Evolutionary conservation across 1,140 invertebrate genomes (phyloP), one percentile per base, ranked within the genome.

Genomic region (Cydia strobilella): DNA sequence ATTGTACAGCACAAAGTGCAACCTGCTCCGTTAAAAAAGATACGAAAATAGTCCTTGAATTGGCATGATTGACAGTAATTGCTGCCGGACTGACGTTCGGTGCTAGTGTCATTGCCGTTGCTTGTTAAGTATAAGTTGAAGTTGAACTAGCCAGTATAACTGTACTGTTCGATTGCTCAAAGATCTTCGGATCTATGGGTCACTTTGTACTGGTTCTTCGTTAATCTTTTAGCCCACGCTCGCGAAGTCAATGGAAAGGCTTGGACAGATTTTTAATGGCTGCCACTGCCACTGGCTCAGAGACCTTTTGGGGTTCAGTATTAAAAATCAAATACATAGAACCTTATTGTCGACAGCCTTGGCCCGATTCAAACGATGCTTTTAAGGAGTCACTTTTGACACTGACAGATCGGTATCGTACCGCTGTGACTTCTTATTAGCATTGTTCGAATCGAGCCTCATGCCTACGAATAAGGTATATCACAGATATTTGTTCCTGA

Each of bases 11-110:
- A 31, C 62, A 25, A 63, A 63, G 62, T 25, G 62, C 62, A 63
- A 63, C 18, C 18, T 18, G 7, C 62, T 23, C 45, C 45, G 10
- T 63, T 25, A 63, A 63, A 63, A 77, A 71, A 75, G 71, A 72
- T 74, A 78, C 63, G 63, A 69, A 76, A 66, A 74, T 72, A 79
- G 35, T 39, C 69, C 69, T 62, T 75, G 74, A 75, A 75, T 20
- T 74, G 31, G 48, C 31, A 62, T 77, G 76, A 81, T 78, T 75
- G 77, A 81, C 80, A 81, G 76, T 81, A 79, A 81, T 81, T 81
- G 77, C 76, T 80, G 13, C 9, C 23, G 20, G 62, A 63, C 62
- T 31, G 62, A 63, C 62, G 62, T 23, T 63, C 62, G 9, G 6
- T 10, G 54, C 54, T 48, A 48, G 45, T 48, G 45, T 15, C 45